Percentiles rank a stretch among this genome's conserved stretches.
These are phyloP conservation scores for Brachionus angularis DNA, from an alignment of 1,140 invertebrate genomes.

Conservation along the genomic window DNA sequence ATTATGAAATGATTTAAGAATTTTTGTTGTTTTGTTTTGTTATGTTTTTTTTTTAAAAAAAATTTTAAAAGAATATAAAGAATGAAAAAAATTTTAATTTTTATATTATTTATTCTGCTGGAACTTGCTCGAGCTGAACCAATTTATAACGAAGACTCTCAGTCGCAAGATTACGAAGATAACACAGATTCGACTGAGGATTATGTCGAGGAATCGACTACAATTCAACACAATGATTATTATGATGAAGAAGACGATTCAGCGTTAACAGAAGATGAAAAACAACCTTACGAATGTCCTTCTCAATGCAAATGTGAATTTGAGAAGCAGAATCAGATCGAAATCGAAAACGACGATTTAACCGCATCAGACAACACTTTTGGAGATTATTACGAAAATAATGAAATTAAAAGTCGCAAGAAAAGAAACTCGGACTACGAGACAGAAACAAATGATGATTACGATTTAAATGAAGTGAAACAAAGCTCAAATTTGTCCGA, in stretches of 20 bases:
- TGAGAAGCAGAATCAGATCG: not conserved
- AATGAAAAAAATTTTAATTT: too few species aligned
- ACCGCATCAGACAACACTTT: too few species aligned
- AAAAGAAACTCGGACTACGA: not conserved
- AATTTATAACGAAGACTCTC: not conserved
- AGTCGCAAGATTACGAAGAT: not conserved
- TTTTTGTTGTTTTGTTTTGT: too few species aligned
- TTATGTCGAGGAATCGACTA: not conserved
- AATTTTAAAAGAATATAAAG: too few species aligned
- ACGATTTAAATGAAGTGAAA: not conserved
- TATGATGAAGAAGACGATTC: not conserved
- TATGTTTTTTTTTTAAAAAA: too few species aligned
- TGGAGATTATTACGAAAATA: not conserved
- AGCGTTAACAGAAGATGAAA: not conserved
- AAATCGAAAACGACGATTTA: not conserved
- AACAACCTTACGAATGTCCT: constrained; percentile 6
- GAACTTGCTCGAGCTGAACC: too few species aligned
- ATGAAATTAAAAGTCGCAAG: not conserved
- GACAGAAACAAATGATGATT: not conserved
- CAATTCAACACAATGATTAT: not conserved
- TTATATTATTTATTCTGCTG: too few species aligned
- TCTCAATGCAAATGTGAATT: constrained; percentile 21
- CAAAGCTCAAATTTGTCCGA: not conserved
- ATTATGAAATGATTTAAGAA: too few species aligned
- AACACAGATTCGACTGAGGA: constrained; percentile 5